Evolutionary conservation across 2,888 invertebrate genomes (phyloP), one percentile per base, ranked within the genome.

Genomic region (Eugnorisma glareosa): DNA sequence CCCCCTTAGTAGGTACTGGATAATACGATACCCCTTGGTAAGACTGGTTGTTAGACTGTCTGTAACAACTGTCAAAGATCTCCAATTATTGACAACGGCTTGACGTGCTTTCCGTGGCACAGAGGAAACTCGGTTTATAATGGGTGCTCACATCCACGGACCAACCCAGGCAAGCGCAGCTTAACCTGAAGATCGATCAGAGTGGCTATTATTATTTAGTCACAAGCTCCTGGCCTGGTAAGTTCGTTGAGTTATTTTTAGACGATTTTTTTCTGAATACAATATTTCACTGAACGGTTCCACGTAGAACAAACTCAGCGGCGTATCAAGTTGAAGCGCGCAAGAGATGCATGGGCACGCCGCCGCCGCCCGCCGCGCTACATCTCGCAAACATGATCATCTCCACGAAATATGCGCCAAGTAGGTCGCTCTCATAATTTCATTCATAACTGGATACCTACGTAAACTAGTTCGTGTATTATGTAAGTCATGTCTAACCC

Each of bases 381-480:
- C 76, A 77, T 63, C 74, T 67, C 72, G 70, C 77, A 84, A 84
- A 82, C 89, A 83, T 72, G 74, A 88, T 86, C 69, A 87, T 73
- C 85, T 80, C 77, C 67, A 74, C 75, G 59, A 87, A 84, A 81
- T 89, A 82, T 80, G 69, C 80, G 77, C 69, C 68, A 84, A 88
- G 63, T 86, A 82, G 86, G 78, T 88, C 89, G 88, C 88, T 89
- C 90, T 90, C 88, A 85, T 88, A 88, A 89, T 88, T 89, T 91
- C 89, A 92, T 92, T 92, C 89, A 89, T 86, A 84, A 89, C 88
- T 84, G 48, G 73, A 71, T 73, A 70, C 71, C 68, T 79, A 77
- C 83, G 71, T 84, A 91, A 93, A 93, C 93, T 91, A 90, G 94
- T 93, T 93, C 84, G 79, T 40, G 35, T 73, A 75, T 89, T 88